phyloP scores from a whole-genome alignment of 2,888 invertebrate genomes.

The Cataglyphis livida region DNA sequence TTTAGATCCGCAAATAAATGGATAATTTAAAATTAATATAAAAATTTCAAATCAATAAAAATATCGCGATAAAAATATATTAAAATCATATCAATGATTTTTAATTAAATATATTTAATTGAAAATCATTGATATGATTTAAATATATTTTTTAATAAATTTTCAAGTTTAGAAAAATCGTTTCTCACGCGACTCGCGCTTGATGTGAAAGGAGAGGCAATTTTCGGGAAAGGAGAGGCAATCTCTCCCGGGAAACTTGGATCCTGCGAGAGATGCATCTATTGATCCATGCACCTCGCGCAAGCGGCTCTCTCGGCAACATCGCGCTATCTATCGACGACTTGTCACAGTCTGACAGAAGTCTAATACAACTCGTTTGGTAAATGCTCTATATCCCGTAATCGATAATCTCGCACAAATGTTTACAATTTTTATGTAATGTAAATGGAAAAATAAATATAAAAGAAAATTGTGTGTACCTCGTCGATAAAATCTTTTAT shows the following conservation, averaged over 20 bases:
- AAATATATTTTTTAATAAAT: background rate
- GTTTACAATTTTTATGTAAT: background rate
- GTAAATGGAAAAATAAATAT: background rate
- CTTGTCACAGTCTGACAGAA: background rate
- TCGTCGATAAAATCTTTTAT: background rate
- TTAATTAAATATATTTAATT: background rate
- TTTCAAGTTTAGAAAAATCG: background rate
- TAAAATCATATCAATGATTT: background rate
- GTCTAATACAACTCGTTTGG: constrained; percentile 7
- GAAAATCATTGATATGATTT: background rate
- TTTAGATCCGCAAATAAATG: background rate
- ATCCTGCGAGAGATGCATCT: constrained; percentile 42
- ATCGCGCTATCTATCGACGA: constrained; percentile 46
- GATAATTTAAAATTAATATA: background rate
- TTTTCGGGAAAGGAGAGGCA: background rate
- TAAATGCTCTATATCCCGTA: background rate
- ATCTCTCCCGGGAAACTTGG: constrained; percentile 31
- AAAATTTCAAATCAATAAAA: background rate
- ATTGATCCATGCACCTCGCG: constrained; percentile 42
- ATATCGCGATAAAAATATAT: background rate
- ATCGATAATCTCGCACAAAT: constrained; percentile 12
- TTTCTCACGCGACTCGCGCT: background rate
- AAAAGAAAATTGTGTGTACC: background rate
- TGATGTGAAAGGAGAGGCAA: too few species aligned
- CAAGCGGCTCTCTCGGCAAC: constrained; percentile 13